These are phyloP conservation scores for Dynastes maya DNA, from an alignment of 2,888 invertebrate genomes.

Conservation along the genomic window DNA sequence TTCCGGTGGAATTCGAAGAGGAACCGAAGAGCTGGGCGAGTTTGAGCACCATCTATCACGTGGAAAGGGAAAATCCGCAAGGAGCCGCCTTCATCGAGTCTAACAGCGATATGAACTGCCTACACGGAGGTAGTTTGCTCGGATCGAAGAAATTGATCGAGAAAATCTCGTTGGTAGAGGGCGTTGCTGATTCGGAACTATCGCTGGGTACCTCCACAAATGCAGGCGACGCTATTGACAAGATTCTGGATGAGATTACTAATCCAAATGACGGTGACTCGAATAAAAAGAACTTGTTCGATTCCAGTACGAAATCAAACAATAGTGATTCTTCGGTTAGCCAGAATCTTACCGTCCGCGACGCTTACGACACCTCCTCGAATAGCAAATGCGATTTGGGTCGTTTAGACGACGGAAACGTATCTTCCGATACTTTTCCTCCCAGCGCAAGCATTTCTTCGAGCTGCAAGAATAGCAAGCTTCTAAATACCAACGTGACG, in stretches of 20 bases:
- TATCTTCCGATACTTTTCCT: not conserved
- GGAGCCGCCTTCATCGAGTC: constrained; percentile 23
- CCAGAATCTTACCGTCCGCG: no score
- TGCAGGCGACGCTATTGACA: no score
- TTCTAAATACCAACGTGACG: constrained; percentile 9
- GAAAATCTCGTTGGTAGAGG: constrained; percentile 32
- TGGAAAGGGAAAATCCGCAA: constrained; percentile 10
- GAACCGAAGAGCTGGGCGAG: constrained; percentile 9
- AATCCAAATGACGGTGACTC: no score
- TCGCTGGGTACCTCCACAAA: not conserved
- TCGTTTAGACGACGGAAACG: not conserved
- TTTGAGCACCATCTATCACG: constrained; percentile 33
- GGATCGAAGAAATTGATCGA: not conserved
- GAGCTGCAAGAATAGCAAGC: not conserved
- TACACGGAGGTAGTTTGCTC: not conserved
- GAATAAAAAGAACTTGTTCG: no score
- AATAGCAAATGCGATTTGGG: not conserved
- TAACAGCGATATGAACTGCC: constrained; percentile 27
- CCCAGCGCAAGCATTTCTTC: not conserved
- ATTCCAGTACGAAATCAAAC: not conserved
- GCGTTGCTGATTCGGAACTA: constrained; percentile 7
- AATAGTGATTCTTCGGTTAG: no score
- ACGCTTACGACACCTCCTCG: not conserved
- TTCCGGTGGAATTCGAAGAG: not conserved
- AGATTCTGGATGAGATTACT: no score